These are phyloP conservation scores for Drosophila monieri DNA, from an alignment of 2,888 invertebrate genomes.

Conservation along the genomic window DNA sequence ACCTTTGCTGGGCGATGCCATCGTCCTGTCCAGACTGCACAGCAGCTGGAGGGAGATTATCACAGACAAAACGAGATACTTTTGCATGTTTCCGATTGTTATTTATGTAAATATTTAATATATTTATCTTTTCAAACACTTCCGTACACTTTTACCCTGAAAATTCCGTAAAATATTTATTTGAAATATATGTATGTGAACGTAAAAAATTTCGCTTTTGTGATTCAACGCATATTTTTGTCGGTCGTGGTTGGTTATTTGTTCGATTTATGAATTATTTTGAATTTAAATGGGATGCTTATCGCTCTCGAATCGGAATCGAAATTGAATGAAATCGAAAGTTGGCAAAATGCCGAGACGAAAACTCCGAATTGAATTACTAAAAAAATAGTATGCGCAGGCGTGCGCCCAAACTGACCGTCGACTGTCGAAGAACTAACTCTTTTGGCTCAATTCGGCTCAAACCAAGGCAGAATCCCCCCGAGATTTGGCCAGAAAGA, in stretches of 20 bases:
- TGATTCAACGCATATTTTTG: conserved; percentile 64
- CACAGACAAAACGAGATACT: conserved; percentile 81
- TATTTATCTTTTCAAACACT: conserved; percentile 34
- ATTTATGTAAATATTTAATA: conserved; percentile 15
- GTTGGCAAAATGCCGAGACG: conserved; percentile 61
- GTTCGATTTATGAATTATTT: conserved; percentile 56
- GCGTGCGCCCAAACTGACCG: conserved; percentile 83
- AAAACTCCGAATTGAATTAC: conserved; percentile 12
- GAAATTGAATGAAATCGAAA: conserved; percentile 76
- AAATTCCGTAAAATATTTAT: conserved; percentile 48
- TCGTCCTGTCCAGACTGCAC: conserved; percentile 79
- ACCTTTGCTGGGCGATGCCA: conserved; percentile 74
- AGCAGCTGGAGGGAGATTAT: conserved; percentile 81
- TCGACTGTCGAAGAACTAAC: conserved; percentile 82
- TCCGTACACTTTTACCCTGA: conserved; percentile 55
- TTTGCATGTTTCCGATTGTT: conserved; percentile 73
- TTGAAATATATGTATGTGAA: conserved; percentile 8
- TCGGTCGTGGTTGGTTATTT: conserved; percentile 18
- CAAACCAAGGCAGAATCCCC: conserved; percentile 62
- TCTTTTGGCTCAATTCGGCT: conserved; percentile 60
- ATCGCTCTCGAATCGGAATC: conserved; percentile 30
- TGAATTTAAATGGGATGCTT: conserved; percentile 30
- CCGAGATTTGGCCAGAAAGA: conserved; percentile 22
- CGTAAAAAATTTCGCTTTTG: conserved; percentile 38
- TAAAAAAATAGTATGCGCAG: conserved; percentile 71